Evolutionary conservation across 2,888 invertebrate genomes (phyloP).

Genomic region (Saturnia japonica): DNA sequence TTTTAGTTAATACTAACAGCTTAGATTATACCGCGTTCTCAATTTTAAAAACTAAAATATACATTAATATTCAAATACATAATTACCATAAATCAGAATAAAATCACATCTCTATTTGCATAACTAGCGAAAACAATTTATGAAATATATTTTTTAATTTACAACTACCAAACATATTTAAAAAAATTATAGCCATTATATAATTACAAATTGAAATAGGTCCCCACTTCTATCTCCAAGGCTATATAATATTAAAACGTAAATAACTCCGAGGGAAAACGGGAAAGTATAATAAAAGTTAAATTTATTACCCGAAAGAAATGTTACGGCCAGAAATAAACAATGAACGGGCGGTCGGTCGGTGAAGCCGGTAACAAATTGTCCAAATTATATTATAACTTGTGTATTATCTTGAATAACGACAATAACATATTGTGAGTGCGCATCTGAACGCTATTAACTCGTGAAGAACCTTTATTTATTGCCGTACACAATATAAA

Average conservation of each 20-base stretch:
- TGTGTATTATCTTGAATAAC: constrained; percentile 56
- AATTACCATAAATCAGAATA: not conserved
- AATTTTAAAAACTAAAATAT: not conserved
- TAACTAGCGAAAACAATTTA: not conserved
- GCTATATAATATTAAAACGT: constrained; percentile 19
- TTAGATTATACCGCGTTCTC: not conserved
- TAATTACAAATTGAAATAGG: constrained; percentile 19
- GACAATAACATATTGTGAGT: constrained; percentile 68
- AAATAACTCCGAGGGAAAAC: not conserved
- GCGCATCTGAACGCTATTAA: constrained; percentile 55
- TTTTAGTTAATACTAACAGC: not conserved
- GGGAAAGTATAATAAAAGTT: constrained; percentile 40
- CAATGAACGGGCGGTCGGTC: constrained; percentile 35
- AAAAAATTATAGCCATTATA: constrained; percentile 13
- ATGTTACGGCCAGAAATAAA: constrained; percentile 53
- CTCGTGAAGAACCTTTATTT: constrained; percentile 58
- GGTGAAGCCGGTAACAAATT: constrained; percentile 59
- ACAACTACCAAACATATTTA: constrained; percentile 10
- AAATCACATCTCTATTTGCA: not conserved
- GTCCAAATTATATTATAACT: constrained; percentile 61
- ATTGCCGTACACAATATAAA: constrained; percentile 43
- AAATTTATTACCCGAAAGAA: constrained; percentile 40
- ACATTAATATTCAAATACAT: not conserved
- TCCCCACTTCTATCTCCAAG: constrained; percentile 12
- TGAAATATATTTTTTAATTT: not conserved